A percentile compares a stretch with the other conserved stretches of the same genome.
phyloP scores from a whole-genome alignment of 2,113 vertebrate genomes.

The Mesitornis unicolor region DNA sequence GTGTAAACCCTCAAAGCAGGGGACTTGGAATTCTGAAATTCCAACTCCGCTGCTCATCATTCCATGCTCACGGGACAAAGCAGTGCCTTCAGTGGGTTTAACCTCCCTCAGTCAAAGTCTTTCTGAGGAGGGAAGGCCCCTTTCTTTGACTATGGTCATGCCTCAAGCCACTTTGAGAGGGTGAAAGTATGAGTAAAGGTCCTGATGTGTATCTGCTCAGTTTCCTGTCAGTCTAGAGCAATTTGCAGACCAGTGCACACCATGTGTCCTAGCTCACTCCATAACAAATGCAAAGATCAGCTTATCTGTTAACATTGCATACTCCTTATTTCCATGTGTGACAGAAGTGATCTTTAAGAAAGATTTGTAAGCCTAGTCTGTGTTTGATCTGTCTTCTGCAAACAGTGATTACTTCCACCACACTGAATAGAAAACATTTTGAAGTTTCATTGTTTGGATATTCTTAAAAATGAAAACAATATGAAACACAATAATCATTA shows the following conservation, averaged over 20 bases:
- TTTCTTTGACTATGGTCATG: neutral
- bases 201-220: neutral
- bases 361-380: conserved; percentile 14
- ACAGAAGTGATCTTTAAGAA: conserved; percentile 8
- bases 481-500: neutral
- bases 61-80: neutral
- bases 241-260: conserved; percentile 22
- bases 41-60: neutral
- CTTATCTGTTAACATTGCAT: neutral
- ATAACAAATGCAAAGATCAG: conserved; percentile 1
- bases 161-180: neutral
- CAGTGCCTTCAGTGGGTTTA: neutral
- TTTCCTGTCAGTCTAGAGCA: conserved; percentile 20
- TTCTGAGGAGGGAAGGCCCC: neutral
- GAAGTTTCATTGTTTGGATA: neutral
- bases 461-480: neutral
- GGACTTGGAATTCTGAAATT: neutral
- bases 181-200: neutral
- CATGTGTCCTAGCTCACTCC: conserved; percentile 13
- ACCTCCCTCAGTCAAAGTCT: neutral
- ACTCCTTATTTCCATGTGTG: conserved; percentile 8
- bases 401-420: conserved; percentile 20
- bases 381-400: conserved; percentile 20
- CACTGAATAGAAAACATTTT: conserved; percentile 28
- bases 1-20: neutral